Evolutionary conservation across 2,113 vertebrate species (phyloP), one percentile per base, ranked within the genome.

Genomic region (Columba janthina): DNA sequence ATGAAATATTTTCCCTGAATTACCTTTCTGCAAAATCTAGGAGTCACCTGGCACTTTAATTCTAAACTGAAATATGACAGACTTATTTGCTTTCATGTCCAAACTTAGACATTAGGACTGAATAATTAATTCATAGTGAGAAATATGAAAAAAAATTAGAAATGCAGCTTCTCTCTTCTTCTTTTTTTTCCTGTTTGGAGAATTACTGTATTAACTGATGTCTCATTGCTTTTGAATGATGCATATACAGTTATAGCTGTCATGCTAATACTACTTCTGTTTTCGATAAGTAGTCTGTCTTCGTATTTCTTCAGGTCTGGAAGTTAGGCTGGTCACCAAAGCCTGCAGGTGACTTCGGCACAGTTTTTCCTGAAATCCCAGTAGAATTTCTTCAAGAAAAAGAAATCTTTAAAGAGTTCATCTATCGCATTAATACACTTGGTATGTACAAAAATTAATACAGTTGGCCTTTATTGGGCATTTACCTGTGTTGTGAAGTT

Each of bases 341-440:
- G 86, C 98, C 98, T 9, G 98, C 97, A 83, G 99, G 99, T 93
- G 99, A 99, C 71, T 99, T 99, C 2, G 98, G 99, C 62, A 99
- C 99, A 20, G 97, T 97, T 19, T 98, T 99, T 88, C 99, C 99
- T 18, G 99, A 99, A 98, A 99, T 99, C 78, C 99, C 99, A 2
- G 99, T 99, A 44, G 99, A 99, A 96, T 99, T 99, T 94, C 98
- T 99, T 60, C 99, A 99, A 94, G 99, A 99, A 84, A 99, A 99
- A 94, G 99, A 99, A 64, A 98, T 99, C 86, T 99, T 99, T 93
- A 99, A 98, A 95, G 99, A 99, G 94, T 99, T 99, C 96, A 98
- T 99, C 80, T 99, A 99, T 92, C 99, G 99, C 64, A 99, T 99
- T 95, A 99, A 99, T 75, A 99, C 98, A 6, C 97, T 99, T 34